phyloP scores from a whole-genome alignment of 2,797 vertebrate genomes.

The Cheirogaleus major region DNA sequence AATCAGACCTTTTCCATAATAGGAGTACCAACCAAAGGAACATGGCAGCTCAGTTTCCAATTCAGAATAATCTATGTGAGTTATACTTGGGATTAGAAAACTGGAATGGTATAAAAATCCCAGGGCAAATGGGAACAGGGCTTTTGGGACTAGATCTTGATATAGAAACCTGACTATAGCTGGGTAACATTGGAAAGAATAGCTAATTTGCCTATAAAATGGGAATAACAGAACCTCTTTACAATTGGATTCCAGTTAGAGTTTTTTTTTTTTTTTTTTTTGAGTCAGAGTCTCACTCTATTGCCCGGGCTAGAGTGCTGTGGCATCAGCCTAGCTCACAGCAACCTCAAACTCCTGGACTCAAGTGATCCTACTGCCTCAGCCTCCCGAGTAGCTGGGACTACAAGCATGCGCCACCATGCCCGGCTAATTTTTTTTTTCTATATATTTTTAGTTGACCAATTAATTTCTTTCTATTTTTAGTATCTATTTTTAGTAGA shows the following conservation, averaged over 20 bases:
- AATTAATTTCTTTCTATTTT: too few species aligned
- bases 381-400: too few species aligned
- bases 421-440: too few species aligned
- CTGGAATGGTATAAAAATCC: not conserved
- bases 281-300: too few species aligned
- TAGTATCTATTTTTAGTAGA: too few species aligned
- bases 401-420: too few species aligned
- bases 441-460: too few species aligned
- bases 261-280: not conserved
- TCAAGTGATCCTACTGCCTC: too few species aligned
- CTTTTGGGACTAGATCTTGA: not conserved
- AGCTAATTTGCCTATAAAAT: not conserved
- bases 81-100: conserved; percentile 32
- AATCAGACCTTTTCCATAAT: conserved; percentile 80
- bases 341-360: too few species aligned
- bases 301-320: too few species aligned
- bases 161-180: not conserved
- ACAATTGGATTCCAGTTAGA: not conserved
- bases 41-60: conserved; percentile 76
- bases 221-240: not conserved
- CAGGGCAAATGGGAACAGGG: not conserved
- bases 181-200: not conserved
- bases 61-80: conserved; percentile 86
- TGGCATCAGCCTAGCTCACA: too few species aligned
- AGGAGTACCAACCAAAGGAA: conserved; percentile 80